Percentiles rank a stretch among this genome's conserved stretches.
These are phyloP conservation scores for Leptinotarsa juncta DNA, from an alignment of 2,888 invertebrate genomes.

Conservation along the genomic window DNA sequence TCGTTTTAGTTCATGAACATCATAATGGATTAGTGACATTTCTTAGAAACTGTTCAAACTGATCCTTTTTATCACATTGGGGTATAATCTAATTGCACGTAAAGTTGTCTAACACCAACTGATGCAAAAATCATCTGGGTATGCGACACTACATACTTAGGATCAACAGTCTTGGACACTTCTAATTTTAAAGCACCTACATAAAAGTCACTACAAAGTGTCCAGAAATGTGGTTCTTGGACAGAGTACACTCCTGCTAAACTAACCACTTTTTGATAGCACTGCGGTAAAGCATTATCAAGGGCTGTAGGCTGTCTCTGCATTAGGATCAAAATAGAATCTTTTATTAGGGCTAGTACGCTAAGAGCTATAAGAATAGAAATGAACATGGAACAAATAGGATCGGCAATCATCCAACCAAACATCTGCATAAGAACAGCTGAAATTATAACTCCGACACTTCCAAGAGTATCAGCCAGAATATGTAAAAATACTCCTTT, in stretches of 20 bases:
- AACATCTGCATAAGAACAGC: constrained; percentile 93
- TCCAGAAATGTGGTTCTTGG: constrained; percentile 99
- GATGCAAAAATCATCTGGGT: constrained; percentile 95
- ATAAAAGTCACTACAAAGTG: constrained; percentile 92
- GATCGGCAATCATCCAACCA: constrained; percentile 99
- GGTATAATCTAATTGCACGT: constrained; percentile 93
- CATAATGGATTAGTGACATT: not conserved
- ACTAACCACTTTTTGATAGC: constrained; percentile 90
- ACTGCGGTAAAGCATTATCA: constrained; percentile 86
- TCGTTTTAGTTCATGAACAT: not conserved
- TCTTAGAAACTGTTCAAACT: not conserved
- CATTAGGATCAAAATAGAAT: constrained; percentile 92
- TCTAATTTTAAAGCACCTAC: constrained; percentile 95
- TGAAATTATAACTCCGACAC: constrained; percentile 96
- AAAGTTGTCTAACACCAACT: constrained; percentile 90
- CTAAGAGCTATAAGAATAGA: constrained; percentile 89
- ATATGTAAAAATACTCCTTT: constrained; percentile 97
- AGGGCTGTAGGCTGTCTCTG: constrained; percentile 89
- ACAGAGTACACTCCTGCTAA: constrained; percentile 95
- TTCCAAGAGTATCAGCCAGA: constrained; percentile 94
- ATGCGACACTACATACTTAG: constrained; percentile 91
- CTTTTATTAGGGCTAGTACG: constrained; percentile 85
- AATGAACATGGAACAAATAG: constrained; percentile 97
- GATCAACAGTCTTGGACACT: constrained; percentile 92
- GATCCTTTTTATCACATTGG: constrained; percentile 71